Percentiles rank a stretch among this genome's conserved stretches.
Evolutionary conservation across 2,113 vertebrate genomes (phyloP).

Genomic region (Gila orcuttii): DNA sequence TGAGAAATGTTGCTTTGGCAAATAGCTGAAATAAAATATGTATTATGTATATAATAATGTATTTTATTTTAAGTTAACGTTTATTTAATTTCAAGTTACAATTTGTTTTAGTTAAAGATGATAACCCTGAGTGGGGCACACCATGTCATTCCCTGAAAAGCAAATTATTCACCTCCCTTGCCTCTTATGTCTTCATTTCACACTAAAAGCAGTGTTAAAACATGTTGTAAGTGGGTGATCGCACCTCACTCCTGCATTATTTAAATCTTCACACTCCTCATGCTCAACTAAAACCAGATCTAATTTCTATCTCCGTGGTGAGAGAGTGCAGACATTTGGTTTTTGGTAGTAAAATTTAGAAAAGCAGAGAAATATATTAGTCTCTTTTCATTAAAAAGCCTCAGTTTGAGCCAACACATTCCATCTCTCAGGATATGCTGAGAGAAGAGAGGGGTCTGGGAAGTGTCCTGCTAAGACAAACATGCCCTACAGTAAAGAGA

Average conservation of each 20-base stretch:
- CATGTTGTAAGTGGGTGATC: conserved; percentile 60
- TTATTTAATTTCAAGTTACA: neutral
- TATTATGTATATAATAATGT: too few species aligned
- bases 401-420: conserved; percentile 25
- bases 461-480: conserved; percentile 22
- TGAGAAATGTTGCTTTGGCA: too few species aligned
- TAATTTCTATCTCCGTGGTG: conserved; percentile 9
- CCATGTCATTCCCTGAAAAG: neutral
- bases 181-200: neutral
- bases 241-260: conserved; percentile 53
- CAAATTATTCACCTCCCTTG: neutral
- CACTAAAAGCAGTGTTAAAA: conserved; percentile 40
- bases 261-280: conserved; percentile 48
- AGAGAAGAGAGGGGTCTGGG: conserved; percentile 24
- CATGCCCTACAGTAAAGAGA: neutral
- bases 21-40: too few species aligned
- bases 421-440: conserved; percentile 19
- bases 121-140: neutral
- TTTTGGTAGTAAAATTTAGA: neutral
- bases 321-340: neutral
- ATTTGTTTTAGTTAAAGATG: neutral
- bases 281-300: conserved; percentile 6
- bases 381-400: conserved; percentile 15
- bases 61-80: neutral
- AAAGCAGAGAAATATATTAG: conserved; percentile 9